Evolutionary conservation across 1,140 invertebrate genomes (phyloP), one percentile per base, ranked within the genome.

Genomic region (Camponotus pennsylvanicus): DNA sequence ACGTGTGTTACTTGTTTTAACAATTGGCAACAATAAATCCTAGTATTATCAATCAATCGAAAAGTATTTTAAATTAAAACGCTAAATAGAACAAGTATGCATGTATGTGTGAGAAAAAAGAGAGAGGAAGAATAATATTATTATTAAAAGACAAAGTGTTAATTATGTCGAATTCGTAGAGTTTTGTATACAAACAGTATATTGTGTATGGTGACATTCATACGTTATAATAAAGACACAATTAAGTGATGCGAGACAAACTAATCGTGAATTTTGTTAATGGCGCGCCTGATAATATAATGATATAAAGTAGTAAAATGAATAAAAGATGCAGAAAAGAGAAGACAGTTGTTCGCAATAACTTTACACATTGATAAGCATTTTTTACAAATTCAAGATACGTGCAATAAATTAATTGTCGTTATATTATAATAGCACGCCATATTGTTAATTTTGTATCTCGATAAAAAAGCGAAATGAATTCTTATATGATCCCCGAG

Each of bases 1-100:
- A 83, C 40, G 55, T 61, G 27, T 83, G 57, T 32, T 55, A 75
- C 71, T 71, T 75, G 79, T 83, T 70, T 83, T 61, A 73, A 73
- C 79, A 73, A 73, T 83, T 83, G 79, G 69, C 69, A 75, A 40
- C 67, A 73, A 83, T 83, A 83, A 83, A 83, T 64, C 55, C 18
- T 71, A 82, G 52, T 61, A 45, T 55, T 83, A 75, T 40, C 40
- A 63, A 83, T 75, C 32, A 52, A 63, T 40, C 67, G 79, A 59
- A 18, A 73, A 73, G 69, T 83, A 83, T 83, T 75, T 83, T 75
- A 75, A 75, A 85, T 85, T 78, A 66, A 42, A 52, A 21, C 63
- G 73, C 2, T 45, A 45, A 52, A 78, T 37, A 27, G 34, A 27
- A 77, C 75, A 55, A 77, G 59, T 77, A 42, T 18, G 49, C 15